Conservation (phyloP, 1,140 invertebrate genomes). For the Andrena cerasifolii region DNA sequence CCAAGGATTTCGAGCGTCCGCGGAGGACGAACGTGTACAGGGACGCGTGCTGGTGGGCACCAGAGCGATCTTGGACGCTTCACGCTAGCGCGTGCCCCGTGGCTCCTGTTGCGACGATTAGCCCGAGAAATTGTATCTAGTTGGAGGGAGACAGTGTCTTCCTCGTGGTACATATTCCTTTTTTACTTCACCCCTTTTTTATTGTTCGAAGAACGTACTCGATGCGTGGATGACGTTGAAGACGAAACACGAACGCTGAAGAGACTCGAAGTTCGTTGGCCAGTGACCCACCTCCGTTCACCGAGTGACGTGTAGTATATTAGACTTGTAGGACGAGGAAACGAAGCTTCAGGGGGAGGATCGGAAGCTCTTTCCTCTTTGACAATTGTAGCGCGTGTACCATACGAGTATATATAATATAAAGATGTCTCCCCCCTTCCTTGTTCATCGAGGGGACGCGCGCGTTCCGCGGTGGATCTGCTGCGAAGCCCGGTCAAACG, state of each 20-base stretch:
- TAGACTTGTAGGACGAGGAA: slow-evolving; percentile 27
- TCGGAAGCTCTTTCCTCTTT: slow-evolving; percentile 41
- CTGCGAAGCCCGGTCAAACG: slow-evolving; percentile 3
- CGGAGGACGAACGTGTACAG: not conserved
- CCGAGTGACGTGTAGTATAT: slow-evolving; percentile 65
- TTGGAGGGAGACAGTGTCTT: not conserved
- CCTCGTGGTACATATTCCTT: too few relatives aligned
- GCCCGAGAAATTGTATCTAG: slow-evolving; percentile 7
- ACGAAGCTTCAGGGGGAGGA: slow-evolving; percentile 45
- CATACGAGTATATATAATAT: slow-evolving; percentile 52
- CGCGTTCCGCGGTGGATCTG: slow-evolving; percentile 11
- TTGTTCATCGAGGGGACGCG: slow-evolving; percentile 17
- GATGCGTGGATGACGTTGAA: slow-evolving; percentile 28
- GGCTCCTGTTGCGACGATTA: not conserved
- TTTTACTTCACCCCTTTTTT: too few relatives aligned
- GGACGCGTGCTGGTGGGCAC: not conserved
- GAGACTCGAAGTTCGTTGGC: slow-evolving; percentile 53
- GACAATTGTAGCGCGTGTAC: slow-evolving; percentile 31
- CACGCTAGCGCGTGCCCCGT: not conserved
- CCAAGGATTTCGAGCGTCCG: not conserved
- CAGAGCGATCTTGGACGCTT: not conserved
- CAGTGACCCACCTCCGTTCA: slow-evolving; percentile 64
- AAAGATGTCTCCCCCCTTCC: slow-evolving; percentile 36
- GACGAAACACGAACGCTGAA: slow-evolving; percentile 18
- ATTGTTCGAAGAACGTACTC: slow-evolving; percentile 12